A percentile compares a stretch with the other conserved stretches of the same genome.
Conservation (phyloP, 2,113 vertebrate species). For the Athene cunicularia region DNA sequence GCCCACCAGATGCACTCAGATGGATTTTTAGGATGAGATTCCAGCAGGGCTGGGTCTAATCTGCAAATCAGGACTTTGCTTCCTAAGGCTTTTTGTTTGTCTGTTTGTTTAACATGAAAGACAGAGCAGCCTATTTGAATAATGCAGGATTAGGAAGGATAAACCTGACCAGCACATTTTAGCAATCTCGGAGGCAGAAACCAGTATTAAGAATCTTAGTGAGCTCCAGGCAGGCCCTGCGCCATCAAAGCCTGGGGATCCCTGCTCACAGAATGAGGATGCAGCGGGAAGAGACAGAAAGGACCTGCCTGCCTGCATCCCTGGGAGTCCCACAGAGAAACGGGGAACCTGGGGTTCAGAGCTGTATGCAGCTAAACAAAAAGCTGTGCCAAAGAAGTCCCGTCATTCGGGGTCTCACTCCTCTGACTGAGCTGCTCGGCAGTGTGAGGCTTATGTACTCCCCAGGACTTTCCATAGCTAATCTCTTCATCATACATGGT, state of each 20-base stretch:
- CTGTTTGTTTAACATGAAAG: constrained; percentile 32
- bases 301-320: not conserved
- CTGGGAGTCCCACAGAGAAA: not conserved
- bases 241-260: not conserved
- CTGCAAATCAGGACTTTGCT: constrained; percentile 21
- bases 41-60: constrained; percentile 45
- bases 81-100: constrained; percentile 32
- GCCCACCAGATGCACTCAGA: not conserved
- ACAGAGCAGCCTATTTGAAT: not conserved
- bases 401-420: not conserved
- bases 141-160: not conserved
- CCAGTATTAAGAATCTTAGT: fast-evolving
- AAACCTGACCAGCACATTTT: not conserved
- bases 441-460: not conserved
- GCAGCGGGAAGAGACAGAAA: not conserved
- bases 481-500: fast-evolving
- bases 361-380: not conserved
- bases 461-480: not conserved
- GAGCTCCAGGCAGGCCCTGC: not conserved
- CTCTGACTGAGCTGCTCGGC: not conserved
- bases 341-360: fast-evolving
- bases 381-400: not conserved
- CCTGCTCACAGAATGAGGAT: not conserved
- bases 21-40: constrained; percentile 40
- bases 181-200: not conserved